These are phyloP conservation scores for Falco columbarius DNA, from an alignment of 2,797 vertebrate species.

Conservation along the genomic window DNA sequence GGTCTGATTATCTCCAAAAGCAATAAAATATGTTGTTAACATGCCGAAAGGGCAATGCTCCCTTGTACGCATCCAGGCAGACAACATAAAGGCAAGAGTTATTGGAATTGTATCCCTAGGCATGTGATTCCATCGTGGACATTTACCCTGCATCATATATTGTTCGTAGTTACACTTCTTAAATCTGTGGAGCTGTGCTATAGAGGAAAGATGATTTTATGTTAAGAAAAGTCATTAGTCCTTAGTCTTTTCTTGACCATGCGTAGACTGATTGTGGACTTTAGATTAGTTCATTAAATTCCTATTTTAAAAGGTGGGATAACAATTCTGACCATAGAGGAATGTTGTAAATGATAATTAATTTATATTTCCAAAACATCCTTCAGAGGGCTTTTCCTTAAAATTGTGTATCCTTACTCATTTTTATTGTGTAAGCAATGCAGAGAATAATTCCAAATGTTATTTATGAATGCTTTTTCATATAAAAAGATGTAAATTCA, in stretches of 20 bases:
- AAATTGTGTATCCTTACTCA: not conserved
- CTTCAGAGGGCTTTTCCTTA: not conserved
- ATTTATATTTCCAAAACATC: not conserved
- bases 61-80: not conserved
- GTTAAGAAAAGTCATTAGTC: not conserved
- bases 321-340: not conserved
- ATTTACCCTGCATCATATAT: fast-evolving
- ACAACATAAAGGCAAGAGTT: not conserved
- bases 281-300: not conserved
- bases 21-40: not conserved
- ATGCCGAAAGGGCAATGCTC: fast-evolving
- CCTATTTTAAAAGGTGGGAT: not conserved
- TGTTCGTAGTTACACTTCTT: not conserved
- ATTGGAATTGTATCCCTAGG: fast-evolving
- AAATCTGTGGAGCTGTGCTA: not conserved
- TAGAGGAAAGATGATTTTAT: too few relatives aligned
- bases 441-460: not conserved
- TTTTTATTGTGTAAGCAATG: not conserved
- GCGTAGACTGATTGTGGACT: not conserved
- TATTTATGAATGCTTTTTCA: not conserved
- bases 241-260: not conserved
- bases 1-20: not conserved
- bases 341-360: not conserved
- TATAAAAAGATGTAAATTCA: not conserved
- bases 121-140: fast-evolving